Evolutionary conservation across 1,140 invertebrate species (phyloP).

Genomic region (Mylabris phalerata): DNA sequence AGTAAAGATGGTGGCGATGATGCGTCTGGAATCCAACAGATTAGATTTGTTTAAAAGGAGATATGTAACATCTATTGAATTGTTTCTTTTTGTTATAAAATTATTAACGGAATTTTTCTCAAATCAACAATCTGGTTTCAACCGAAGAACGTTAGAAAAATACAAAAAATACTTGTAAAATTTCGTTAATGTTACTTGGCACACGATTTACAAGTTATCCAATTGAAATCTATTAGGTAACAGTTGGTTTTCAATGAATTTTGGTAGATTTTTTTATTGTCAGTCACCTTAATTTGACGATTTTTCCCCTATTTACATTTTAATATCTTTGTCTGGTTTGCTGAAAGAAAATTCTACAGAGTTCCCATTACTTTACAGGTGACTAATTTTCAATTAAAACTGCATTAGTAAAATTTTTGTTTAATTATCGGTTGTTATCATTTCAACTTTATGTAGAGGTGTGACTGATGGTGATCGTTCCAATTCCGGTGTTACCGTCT

Average conservation of each 20-base stretch:
- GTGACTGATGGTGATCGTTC: slow-evolving; percentile 44
- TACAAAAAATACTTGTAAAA: not conserved
- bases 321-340: slow-evolving; percentile 9
- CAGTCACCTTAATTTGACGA: slow-evolving; percentile 40
- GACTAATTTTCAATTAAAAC: not conserved
- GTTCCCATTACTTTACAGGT: slow-evolving; percentile 3
- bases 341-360: slow-evolving; percentile 1
- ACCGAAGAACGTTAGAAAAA: not conserved
- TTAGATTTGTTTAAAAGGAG: slow-evolving; percentile 19
- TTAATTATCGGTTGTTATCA: slow-evolving; percentile 43
- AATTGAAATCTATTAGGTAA: not conserved
- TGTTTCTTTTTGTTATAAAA: not conserved
- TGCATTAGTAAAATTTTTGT: slow-evolving; percentile 1
- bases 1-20: not conserved
- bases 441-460: slow-evolving; percentile 47
- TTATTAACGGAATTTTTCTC: not conserved
- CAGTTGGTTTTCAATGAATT: slow-evolving; percentile 3
- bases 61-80: slow-evolving; percentile 31
- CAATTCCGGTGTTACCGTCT: slow-evolving; percentile 42
- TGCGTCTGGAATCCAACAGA: not conserved
- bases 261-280: slow-evolving; percentile 30
- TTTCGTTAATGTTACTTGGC: not conserved
- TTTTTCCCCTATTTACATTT: slow-evolving; percentile 8
- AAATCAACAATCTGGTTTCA: not conserved
- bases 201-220: not conserved